Percentiles rank a stretch among this genome's conserved stretches.
Evolutionary conservation across 2,113 vertebrate genomes (phyloP).

Genomic region (Rhea pennata): DNA sequence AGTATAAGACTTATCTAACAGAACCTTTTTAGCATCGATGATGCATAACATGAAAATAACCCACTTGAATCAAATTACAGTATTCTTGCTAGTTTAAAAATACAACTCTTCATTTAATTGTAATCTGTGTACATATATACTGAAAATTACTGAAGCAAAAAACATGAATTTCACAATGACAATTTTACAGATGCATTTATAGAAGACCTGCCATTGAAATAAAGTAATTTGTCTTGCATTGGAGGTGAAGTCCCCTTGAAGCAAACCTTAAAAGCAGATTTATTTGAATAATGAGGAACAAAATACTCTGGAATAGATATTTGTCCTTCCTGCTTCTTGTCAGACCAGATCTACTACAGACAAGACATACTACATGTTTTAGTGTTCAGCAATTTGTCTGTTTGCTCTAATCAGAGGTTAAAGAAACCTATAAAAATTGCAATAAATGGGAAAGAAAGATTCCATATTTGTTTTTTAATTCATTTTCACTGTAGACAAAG

Average conservation of each 20-base stretch:
- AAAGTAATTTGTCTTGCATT: neutral
- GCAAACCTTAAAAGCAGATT: neutral
- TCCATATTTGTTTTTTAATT: neutral
- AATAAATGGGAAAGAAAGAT: neutral
- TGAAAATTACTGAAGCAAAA: neutral
- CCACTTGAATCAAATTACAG: neutral
- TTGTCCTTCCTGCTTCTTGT: neutral
- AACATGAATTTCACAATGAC: fast-evolving
- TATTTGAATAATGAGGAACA: neutral
- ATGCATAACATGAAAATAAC: neutral
- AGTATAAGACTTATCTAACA: neutral
- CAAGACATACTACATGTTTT: neutral
- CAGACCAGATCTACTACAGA: neutral
- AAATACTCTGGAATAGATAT: neutral
- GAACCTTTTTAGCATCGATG: neutral
- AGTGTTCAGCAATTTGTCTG: neutral
- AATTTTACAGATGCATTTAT: neutral
- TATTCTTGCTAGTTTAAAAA: neutral
- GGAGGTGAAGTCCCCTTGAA: neutral
- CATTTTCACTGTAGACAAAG: neutral
- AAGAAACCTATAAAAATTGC: neutral
- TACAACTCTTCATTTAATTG: neutral
- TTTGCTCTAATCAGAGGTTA: neutral
- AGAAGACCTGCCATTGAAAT: neutral
- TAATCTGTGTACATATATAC: neutral